Evolutionary conservation across 2,888 invertebrate genomes (phyloP).

Genomic region (Embidobia sp.): DNA sequence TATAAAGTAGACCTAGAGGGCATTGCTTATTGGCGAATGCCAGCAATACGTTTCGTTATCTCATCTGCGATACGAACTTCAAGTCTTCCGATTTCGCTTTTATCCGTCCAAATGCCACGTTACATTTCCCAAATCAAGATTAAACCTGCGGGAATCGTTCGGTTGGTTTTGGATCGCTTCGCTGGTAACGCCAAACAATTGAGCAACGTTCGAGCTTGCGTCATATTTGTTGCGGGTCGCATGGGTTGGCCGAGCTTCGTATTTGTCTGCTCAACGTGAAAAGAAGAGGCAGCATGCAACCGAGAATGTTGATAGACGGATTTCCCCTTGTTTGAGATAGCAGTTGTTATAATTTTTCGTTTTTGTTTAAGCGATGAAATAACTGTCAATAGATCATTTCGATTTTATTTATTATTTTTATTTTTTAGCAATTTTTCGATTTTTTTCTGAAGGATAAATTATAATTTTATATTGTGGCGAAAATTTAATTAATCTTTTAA

Average conservation of each 20-base stretch:
- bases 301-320: neutral
- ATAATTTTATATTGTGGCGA: too few relatives aligned
- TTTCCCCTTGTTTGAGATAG: too few relatives aligned
- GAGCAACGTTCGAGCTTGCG: conserved; percentile 22
- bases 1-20: too few relatives aligned
- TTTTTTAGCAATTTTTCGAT: too few relatives aligned
- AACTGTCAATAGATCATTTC: too few relatives aligned
- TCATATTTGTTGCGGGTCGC: conserved; percentile 9
- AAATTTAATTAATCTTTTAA: too few relatives aligned
- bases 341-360: too few relatives aligned
- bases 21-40: conserved; percentile 10
- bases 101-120: conserved; percentile 2
- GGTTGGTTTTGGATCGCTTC: neutral
- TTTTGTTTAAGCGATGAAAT: too few relatives aligned
- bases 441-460: too few relatives aligned
- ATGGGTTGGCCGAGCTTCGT: too few relatives aligned
- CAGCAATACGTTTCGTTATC: conserved; percentile 19
- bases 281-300: neutral
- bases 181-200: conserved; percentile 26
- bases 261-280: neutral
- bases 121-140: conserved; percentile 8
- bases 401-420: too few relatives aligned
- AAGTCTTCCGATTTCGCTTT: conserved; percentile 25
- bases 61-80: conserved; percentile 18
- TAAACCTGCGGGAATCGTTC: conserved; percentile 9